These are phyloP conservation scores for Nebria brevicollis DNA, from an alignment of 2,888 invertebrate genomes.

Conservation along the genomic window DNA sequence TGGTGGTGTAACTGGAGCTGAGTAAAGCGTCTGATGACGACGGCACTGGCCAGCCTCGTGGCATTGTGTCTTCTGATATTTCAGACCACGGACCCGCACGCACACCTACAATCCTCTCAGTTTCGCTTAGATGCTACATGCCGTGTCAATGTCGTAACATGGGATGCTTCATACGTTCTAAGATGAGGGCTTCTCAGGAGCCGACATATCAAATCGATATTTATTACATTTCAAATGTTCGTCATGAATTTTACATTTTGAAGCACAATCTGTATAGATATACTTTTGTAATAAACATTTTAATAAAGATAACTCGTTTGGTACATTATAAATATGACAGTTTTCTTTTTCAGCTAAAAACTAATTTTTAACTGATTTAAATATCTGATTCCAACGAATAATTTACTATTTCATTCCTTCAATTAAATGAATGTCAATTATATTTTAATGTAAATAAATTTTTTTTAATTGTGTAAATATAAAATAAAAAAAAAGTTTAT, in stretches of 20 bases:
- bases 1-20: not conserved
- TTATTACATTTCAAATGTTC: not conserved
- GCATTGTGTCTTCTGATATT: conserved; percentile 1
- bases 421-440: no score
- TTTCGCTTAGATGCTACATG: not conserved
- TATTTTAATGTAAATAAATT: not conserved
- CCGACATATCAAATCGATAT: not conserved
- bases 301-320: no score
- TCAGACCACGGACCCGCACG: not conserved
- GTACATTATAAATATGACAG: no score
- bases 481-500: not conserved
- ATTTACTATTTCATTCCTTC: no score
- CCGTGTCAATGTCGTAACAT: not conserved
- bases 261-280: no score
- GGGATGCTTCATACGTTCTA: not conserved
- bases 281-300: no score
- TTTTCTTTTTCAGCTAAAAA: no score
- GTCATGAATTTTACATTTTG: not conserved
- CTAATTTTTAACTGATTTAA: no score
- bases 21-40: not conserved
- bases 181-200: not conserved
- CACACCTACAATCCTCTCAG: not conserved
- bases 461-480: not conserved
- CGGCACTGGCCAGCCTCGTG: not conserved
- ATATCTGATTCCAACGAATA: no score